Evolutionary conservation across 2,888 invertebrate genomes (phyloP), one percentile per base, ranked within the genome.

Genomic region (Gryllus longicercus): DNA sequence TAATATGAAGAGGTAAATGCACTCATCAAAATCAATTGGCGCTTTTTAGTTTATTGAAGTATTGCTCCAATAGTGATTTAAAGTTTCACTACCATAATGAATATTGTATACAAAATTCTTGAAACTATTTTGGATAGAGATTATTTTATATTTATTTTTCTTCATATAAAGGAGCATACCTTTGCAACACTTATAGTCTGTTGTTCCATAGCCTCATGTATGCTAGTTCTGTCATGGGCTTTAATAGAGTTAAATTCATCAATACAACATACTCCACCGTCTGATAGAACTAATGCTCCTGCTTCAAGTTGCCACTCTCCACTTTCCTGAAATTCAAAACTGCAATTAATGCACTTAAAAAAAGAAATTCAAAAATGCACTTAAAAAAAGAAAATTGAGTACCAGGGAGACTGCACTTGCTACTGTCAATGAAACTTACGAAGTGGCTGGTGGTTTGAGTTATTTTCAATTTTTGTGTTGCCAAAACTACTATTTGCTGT

Each of bases 181-280:
- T 97, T 97, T 11, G 96, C 96, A 51, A 97, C 94, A 84, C 96
- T 96, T 83, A 97, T 95, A 1, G 95, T 95, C 87, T 97, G 97
- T 85, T 96, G 96, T 86, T 97, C 96, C 96, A 97, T 96, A 0
- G 96, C 96, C 88, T 97, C 96, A 85, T 96, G 96, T 83, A 97
- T 94, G 80, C 94, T 93, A 0, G 93, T 92, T 82, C 94, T 90
- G 86, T 97, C 96, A 83, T 93, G 93, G 84, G 94, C 93, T 80
- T 92, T 90, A 87, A 97, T 93, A 77, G 94, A 94, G 83, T 93
- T 94, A 85, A 97, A 95, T 87, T 97, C 96, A 86, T 97, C 97
- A 79, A 97, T 95, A 85, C 96, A 96, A 86, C 96, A 96, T 77
- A 96, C 90, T 11, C 97, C 96, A 25, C 95, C 95, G 85, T 97